Evolutionary conservation across 2,113 vertebrate genomes (phyloP).

Genomic region (Phaethornis superciliosus): DNA sequence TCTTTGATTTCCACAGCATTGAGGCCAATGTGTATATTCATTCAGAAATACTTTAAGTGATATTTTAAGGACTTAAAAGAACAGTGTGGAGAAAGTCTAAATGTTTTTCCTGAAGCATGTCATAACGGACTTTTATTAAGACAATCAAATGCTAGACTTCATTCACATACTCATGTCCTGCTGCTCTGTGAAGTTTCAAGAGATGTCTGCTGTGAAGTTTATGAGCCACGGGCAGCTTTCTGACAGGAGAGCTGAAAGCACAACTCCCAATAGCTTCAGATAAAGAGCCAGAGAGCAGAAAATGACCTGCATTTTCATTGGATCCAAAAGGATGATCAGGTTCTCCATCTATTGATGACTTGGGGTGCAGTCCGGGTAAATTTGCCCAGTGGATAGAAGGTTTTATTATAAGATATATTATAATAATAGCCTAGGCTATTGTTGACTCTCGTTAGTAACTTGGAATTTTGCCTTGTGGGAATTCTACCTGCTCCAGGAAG

Average conservation of each 20-base stretch:
- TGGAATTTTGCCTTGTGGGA: not conserved
- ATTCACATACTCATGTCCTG: not conserved
- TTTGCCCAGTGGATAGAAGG: not conserved
- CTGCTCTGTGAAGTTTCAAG: not conserved
- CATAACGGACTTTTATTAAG: not conserved
- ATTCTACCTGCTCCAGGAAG: not conserved
- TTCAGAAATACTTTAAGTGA: not conserved
- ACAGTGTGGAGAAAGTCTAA: not conserved
- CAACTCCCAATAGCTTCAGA: not conserved
- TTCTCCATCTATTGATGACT: not conserved
- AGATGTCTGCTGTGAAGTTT: not conserved
- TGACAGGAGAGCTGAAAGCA: not conserved
- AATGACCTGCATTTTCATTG: not conserved
- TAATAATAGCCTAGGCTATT: not conserved
- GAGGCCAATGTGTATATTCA: not conserved
- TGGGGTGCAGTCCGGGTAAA: not conserved
- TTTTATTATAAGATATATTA: not conserved
- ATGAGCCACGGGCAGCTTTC: not conserved
- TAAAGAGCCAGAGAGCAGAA: not conserved
- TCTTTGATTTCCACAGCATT: not conserved
- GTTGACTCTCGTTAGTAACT: not conserved
- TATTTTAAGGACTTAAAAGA: not conserved
- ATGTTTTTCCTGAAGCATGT: not conserved
- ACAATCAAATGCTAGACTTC: not conserved
- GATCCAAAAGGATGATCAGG: not conserved